These are phyloP conservation scores for Erythrolamprus reginae DNA, from an alignment of 2,113 vertebrate genomes.

Conservation along the genomic window DNA sequence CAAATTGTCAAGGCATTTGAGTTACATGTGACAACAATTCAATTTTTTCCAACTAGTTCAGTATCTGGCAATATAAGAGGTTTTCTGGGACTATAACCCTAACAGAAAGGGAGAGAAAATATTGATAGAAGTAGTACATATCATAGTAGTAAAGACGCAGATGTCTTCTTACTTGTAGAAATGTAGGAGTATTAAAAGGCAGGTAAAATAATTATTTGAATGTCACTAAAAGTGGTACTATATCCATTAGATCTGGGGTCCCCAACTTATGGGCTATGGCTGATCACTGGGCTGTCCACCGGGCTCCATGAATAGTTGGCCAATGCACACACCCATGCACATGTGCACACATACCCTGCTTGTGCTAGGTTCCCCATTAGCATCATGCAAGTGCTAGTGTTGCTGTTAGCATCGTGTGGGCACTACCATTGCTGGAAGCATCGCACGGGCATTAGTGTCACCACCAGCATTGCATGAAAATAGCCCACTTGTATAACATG, in stretches of 20 bases:
- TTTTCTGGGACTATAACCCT: not conserved
- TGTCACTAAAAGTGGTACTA: not conserved
- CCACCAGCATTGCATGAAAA: too few relatives aligned
- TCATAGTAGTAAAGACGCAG: constrained; percentile 18
- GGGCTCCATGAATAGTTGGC: too few relatives aligned
- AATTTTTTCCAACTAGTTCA: not conserved
- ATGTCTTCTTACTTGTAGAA: constrained; percentile 26
- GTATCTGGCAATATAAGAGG: not conserved
- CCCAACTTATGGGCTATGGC: too few relatives aligned
- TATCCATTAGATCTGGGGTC: too few relatives aligned
- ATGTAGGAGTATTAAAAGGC: constrained; percentile 1
- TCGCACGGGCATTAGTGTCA: too few relatives aligned
- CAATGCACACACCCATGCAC: too few relatives aligned
- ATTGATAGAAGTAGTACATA: constrained; percentile 25
- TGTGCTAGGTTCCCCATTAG: too few relatives aligned
- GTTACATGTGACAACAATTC: not conserved
- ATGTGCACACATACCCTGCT: too few relatives aligned
- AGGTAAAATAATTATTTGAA: not conserved
- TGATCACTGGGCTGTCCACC: too few relatives aligned
- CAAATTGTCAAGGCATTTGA: not conserved
- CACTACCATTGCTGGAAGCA: rapidly evolving
- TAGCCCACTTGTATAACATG: too few relatives aligned
- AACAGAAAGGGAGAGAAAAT: not conserved
- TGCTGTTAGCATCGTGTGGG: too few relatives aligned
- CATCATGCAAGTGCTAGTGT: too few relatives aligned